Conservation (phyloP, 1,140 invertebrate species). For the Drosophila aff. region DNA sequence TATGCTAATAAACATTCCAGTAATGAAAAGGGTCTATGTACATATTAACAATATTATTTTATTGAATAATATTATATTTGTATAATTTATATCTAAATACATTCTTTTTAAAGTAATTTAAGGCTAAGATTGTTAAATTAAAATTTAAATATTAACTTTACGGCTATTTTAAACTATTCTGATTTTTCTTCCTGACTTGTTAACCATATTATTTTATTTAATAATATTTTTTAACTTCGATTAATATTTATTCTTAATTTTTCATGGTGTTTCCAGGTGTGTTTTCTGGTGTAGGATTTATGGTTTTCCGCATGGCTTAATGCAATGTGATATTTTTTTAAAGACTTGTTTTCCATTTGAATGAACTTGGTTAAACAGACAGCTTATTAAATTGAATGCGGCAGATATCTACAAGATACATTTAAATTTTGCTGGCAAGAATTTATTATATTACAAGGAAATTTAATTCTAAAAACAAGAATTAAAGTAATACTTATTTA, state of each 20-base stretch:
- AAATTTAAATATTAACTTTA: background rate
- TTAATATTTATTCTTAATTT: background rate
- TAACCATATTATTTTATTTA: background rate
- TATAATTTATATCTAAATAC: too few species aligned
- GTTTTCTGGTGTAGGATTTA: background rate
- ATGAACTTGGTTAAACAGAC: background rate
- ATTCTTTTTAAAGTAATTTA: background rate
- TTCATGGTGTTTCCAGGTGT: background rate
- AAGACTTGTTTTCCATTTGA: constrained; percentile 5
- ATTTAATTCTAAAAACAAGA: background rate
- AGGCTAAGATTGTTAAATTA: too few species aligned
- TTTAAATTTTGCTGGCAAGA: background rate
- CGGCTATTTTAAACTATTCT: background rate
- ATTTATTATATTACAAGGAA: background rate
- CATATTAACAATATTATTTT: too few species aligned
- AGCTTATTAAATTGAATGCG: background rate
- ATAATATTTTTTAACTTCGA: background rate
- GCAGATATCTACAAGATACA: too few species aligned
- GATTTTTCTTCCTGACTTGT: background rate
- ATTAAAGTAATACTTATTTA: background rate
- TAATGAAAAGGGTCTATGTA: background rate
- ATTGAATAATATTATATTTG: too few species aligned
- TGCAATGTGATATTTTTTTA: constrained; percentile 1
- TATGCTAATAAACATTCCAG: background rate
- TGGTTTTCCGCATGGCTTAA: constrained; percentile 8